Evolutionary conservation across 1,140 invertebrate species (phyloP).

Genomic region (Polyergus mexicanus): DNA sequence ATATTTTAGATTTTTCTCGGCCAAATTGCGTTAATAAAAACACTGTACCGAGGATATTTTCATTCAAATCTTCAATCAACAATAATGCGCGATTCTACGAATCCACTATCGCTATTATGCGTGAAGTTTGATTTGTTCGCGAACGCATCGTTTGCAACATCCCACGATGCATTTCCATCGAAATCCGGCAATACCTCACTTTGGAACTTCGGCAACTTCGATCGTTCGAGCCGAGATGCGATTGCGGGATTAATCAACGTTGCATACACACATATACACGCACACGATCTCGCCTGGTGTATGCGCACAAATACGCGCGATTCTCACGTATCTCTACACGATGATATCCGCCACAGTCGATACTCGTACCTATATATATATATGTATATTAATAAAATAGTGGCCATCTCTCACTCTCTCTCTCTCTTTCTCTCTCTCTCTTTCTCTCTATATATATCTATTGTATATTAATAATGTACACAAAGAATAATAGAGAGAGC

Average conservation of each 20-base stretch:
- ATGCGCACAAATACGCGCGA: neutral
- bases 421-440: too few species aligned
- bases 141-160: conserved; percentile 52
- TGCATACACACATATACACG: neutral
- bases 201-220: conserved; percentile 60
- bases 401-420: too few species aligned
- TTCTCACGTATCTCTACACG: conserved; percentile 24
- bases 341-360: conserved; percentile 56
- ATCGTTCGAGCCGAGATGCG: conserved; percentile 58
- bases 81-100: conserved; percentile 19
- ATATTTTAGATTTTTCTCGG: neutral
- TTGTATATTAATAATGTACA: too few species aligned
- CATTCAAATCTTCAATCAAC: neutral
- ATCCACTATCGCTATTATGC: neutral
- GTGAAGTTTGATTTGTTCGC: conserved; percentile 53
- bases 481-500: too few species aligned
- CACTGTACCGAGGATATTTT: neutral
- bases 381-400: too few species aligned
- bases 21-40: neutral
- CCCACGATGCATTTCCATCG: conserved; percentile 45
- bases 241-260: conserved; percentile 70
- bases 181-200: conserved; percentile 56
- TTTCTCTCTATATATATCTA: neutral
- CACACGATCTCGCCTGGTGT: too few species aligned
- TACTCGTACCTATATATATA: conserved; percentile 9